Evolutionary conservation across 2,113 vertebrate species (phyloP).

Genomic region (Hoplias malabaricus): DNA sequence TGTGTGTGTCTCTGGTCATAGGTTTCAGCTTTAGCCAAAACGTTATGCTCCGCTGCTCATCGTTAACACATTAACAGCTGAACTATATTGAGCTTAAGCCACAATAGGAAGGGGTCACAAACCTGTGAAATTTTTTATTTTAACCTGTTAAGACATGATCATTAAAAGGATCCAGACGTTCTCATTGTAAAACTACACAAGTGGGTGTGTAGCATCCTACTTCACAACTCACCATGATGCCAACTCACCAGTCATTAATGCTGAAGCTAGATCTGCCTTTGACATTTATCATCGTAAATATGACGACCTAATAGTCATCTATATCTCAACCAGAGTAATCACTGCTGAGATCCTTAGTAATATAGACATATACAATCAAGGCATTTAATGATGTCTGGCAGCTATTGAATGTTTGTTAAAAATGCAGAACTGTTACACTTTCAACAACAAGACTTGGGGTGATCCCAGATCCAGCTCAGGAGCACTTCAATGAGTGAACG

Average conservation of each 20-base stretch:
- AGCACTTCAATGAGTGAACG: constrained; percentile 59
- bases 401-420: background rate
- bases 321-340: background rate
- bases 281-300: background rate
- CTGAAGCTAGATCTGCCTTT: background rate
- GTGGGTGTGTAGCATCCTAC: background rate
- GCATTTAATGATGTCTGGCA: background rate
- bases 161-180: background rate
- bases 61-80: background rate
- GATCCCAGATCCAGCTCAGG: constrained; percentile 20
- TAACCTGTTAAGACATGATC: background rate
- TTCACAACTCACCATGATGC: background rate
- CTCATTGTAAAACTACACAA: background rate
- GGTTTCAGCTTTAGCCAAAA: background rate
- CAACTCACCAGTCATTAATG: background rate
- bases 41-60: no score
- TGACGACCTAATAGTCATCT: background rate
- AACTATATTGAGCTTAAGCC: background rate
- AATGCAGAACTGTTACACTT: background rate
- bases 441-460: background rate
- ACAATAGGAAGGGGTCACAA: background rate
- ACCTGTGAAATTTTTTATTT: constrained; percentile 3
- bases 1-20: no score
- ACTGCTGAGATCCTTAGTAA: background rate
- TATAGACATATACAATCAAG: background rate